A percentile compares a stretch with the other conserved stretches of the same genome.
Conservation (phyloP, 92 coral and sea anemone genomes). For the Heliopora coerulea region DNA sequence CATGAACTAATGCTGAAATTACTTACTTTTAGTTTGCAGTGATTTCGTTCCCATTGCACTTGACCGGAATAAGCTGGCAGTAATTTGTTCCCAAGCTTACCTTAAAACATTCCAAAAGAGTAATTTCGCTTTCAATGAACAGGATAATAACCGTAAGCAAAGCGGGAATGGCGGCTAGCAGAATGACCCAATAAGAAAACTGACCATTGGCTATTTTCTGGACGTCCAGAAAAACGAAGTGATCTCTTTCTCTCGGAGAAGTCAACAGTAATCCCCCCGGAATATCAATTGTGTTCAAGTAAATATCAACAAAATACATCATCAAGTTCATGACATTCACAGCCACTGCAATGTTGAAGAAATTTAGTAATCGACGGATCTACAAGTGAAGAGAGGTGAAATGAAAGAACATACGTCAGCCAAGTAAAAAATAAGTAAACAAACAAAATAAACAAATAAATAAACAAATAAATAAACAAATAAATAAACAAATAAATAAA, state of each 20-base stretch:
- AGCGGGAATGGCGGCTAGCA: constrained; percentile 31
- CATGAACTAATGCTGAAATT: no score
- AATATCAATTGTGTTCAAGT: constrained; percentile 14
- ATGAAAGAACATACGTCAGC: no score
- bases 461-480: no score
- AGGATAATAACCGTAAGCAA: constrained; percentile 32
- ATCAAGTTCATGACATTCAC: constrained; percentile 24
- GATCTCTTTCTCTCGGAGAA: constrained; percentile 8
- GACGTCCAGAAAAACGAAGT: constrained; percentile 2
- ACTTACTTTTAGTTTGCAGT: no score
- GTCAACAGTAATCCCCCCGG: constrained; percentile 9
- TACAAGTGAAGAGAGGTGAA: background rate
- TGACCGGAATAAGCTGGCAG: no score
- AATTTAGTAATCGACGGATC: constrained; percentile 29
- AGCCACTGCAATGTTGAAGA: constrained; percentile 36
- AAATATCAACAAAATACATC: constrained; percentile 14
- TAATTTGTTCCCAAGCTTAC: no score
- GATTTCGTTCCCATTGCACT: no score
- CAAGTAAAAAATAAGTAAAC: no score
- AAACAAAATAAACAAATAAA: no score
- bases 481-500: no score
- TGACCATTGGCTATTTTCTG: background rate
- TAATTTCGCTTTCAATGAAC: constrained; percentile 31
- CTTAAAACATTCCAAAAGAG: constrained; percentile 33
- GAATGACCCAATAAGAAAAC: constrained; percentile 13